Evolutionary conservation across 2,888 invertebrate species (phyloP), one percentile per base, ranked within the genome.

Genomic region (Sclerodermus sp.): DNA sequence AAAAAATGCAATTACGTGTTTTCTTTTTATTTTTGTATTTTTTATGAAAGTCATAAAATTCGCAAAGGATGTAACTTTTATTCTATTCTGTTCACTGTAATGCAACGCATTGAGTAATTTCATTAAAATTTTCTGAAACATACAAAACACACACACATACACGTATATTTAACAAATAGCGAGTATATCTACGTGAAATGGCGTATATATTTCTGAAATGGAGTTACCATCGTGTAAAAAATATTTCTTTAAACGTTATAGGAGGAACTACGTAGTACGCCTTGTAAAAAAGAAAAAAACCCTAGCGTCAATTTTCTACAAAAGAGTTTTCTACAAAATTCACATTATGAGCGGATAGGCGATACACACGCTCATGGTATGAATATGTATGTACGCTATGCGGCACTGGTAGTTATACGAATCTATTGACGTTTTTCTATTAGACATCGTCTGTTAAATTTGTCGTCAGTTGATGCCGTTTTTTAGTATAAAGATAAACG

Each of bases 301-400:
- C 73, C 70, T 73, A 75, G 71, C 68, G 76, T 77, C 74, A 77
- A 77, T 76, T 76, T 76, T 76, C 70, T 76, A 76, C 72, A 63
- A 71, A 56, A 64, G 55, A 64, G 55, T 61, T 64, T 63, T 63
- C 64, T 63, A 64, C 64, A 59, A 61, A 52, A 64, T 60, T 64
- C 64, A 58, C 54, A 54, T 57, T 45, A 61, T 63, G 59, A 64
- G 58, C 59, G 64, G 46, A 57, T 34, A 59, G 55, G 13, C 39
- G 45, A 31, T 46, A 49, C 23, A 30, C 53, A 46, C 59, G 64
- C 64, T 61, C 58, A 61, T 64, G 47, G 57, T 61, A 55, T 64
- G 58, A 64, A 64, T 64, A 49, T 64, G 60, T 64, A 53, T 57
- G 57, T 59, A 61, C 54, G 61, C 59, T 59, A 59, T 50, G 58